A percentile compares a stretch with the other conserved stretches of the same genome.
phyloP scores from a whole-genome alignment of 2,888 invertebrate genomes.

The Pristionchus fissidentatus region DNA sequence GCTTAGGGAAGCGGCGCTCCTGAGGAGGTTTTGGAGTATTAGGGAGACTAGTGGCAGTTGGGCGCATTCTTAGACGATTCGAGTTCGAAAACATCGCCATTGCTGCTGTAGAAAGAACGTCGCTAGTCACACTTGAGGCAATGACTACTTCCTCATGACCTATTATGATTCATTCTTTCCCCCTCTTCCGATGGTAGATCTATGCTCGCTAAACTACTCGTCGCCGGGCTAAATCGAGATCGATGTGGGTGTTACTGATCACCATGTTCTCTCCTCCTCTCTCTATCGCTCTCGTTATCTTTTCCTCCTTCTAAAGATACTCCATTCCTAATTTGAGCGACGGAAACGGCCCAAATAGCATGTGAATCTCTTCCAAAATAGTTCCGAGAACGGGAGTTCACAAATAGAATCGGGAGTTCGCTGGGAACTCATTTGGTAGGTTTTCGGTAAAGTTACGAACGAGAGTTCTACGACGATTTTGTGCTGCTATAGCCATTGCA shows the following conservation, averaged over 20 bases:
- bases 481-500: no score
- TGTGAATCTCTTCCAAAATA: background rate
- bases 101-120: background rate
- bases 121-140: background rate
- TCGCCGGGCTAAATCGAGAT: background rate
- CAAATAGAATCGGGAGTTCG: slow-evolving; percentile 5
- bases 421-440: no score
- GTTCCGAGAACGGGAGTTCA: background rate
- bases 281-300: background rate
- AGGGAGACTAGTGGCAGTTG: background rate
- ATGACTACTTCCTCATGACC: background rate
- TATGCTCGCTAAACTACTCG: background rate
- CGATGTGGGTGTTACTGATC: slow-evolving; percentile 10
- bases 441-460: no score
- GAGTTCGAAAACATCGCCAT: background rate
- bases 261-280: background rate
- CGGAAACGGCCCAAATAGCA: slow-evolving; percentile 23
- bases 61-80: background rate
- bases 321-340: background rate
- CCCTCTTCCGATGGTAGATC: slow-evolving; percentile 3
- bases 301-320: slow-evolving; percentile 10
- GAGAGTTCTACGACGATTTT: no score
- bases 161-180: slow-evolving; percentile 4
- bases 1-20: background rate
- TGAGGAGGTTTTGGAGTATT: background rate